A percentile compares a stretch with the other conserved stretches of the same genome.
Conservation (phyloP, 2,888 invertebrate genomes). For the Chrysolina americana region DNA sequence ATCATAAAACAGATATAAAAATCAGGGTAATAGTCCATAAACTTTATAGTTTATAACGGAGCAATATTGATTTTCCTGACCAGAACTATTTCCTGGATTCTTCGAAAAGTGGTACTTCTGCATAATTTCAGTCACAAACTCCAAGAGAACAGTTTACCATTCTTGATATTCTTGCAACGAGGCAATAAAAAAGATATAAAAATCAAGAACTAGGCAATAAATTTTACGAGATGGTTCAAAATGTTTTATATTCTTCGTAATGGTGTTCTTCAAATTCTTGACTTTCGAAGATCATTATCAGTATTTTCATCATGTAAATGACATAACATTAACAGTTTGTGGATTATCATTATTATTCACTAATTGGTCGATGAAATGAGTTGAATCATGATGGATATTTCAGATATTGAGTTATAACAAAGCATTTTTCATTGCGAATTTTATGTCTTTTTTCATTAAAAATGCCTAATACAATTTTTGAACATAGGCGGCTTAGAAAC, state of each 20-base stretch:
- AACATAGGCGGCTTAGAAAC: no score
- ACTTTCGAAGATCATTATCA: conserved; percentile 18
- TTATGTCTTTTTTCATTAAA: no score
- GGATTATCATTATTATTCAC: conserved; percentile 4
- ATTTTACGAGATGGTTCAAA: conserved; percentile 14
- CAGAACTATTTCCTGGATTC: conserved; percentile 25
- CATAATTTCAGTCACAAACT: conserved; percentile 39
- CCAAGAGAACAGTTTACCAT: conserved; percentile 31
- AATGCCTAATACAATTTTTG: no score
- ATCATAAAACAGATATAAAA: conserved; percentile 49
- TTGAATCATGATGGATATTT: neutral
- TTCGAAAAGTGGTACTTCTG: conserved; percentile 35
- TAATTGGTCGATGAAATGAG: conserved; percentile 16
- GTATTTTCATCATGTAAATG: conserved; percentile 24
- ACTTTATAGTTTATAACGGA: conserved; percentile 40
- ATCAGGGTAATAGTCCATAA: conserved; percentile 46
- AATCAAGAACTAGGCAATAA: conserved; percentile 27
- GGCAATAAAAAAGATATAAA: conserved; percentile 45
- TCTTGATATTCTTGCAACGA: conserved; percentile 40
- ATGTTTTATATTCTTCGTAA: conserved; percentile 25
- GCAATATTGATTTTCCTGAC: conserved; percentile 35
- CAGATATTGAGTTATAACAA: neutral
- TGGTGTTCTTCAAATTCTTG: conserved; percentile 20
- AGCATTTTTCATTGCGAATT: no score
- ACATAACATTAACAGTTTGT: conserved; percentile 15